Base-by-base conservation (phyloP, 2,888 invertebrate genomes). In the Morinoia aosen region DNA sequence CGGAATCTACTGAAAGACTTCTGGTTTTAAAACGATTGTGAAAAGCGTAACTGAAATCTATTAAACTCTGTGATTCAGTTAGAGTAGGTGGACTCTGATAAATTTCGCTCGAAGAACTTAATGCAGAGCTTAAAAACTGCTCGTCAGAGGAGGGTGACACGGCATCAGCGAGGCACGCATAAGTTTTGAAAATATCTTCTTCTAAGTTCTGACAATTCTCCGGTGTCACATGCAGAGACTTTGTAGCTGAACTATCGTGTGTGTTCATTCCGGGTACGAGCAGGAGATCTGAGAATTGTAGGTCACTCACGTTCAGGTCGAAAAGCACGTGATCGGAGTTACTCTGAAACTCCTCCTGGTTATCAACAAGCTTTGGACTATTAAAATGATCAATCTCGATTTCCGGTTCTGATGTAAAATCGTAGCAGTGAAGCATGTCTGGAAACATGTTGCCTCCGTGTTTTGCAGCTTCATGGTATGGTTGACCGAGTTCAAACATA, bases 1-100 rank as follows among this genome's bases (percentile, higher is more conserved):
- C 93, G 0, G 93, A 93, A 93, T 93, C 93, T 19, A 93, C 11
- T 57, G 93, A 93, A 33, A 93, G 48, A 93, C 93, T 93, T 93
- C 93, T 93, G 10, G 57, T 48, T 56, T 57, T 56, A 33, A 93
- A 93, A 93, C 93, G 93, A 57, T 93, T 57, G 57, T 93, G 93
- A 25, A 93, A 93, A 57, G 16, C 57, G 58, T 39, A 10, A 40
- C 39, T 40, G 14, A 10, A 16, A 25, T 14, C 48, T 40, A 40
- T 90, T 11, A 90, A 16, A 14, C 7, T 14, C 14, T 90, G 16
- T 90, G 39, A 19, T 19, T 90, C 48, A 40, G 39, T 39, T 33
- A 40, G 39, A 39, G 90, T 16, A 90, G n/a, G 12, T 25, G 90
- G 39, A 10, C 12, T 90, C 40, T 90, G 40, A 14, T 90, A 33